Percentiles rank a stretch among this genome's conserved stretches.
These are phyloP conservation scores for Eurytoma adleriae DNA, from an alignment of 2,888 invertebrate genomes.

Conservation along the genomic window DNA sequence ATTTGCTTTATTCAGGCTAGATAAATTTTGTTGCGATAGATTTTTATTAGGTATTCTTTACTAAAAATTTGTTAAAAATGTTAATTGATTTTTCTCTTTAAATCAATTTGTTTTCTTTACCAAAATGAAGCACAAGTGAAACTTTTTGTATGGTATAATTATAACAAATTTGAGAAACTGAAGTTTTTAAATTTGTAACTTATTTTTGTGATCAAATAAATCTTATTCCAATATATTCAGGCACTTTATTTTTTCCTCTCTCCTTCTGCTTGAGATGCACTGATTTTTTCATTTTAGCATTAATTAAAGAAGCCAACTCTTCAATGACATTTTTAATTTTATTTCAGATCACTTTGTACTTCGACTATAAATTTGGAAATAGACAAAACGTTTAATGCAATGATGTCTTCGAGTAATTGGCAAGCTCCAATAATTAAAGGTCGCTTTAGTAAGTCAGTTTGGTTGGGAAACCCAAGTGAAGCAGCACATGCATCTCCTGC, in stretches of 20 bases:
- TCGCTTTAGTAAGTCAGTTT: slow-evolving; percentile 73
- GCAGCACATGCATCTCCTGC: slow-evolving; percentile 66
- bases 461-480: slow-evolving; percentile 71
- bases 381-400: slow-evolving; percentile 43
- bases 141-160: slow-evolving; percentile 36
- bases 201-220: slow-evolving; percentile 64
- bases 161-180: slow-evolving; percentile 22
- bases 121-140: slow-evolving; percentile 21
- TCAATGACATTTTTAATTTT: slow-evolving; percentile 57
- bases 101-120: slow-evolving; percentile 17
- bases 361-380: slow-evolving; percentile 62
- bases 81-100: slow-evolving; percentile 25
- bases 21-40: slow-evolving; percentile 28
- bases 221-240: slow-evolving; percentile 59
- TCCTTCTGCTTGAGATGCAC: slow-evolving; percentile 13
- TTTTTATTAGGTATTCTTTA: slow-evolving; percentile 12
- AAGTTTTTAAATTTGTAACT: slow-evolving; percentile 54
- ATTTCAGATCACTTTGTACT: slow-evolving; percentile 69
- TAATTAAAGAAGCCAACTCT: slow-evolving; percentile 47
- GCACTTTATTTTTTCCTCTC: slow-evolving; percentile 53
- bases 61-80: slow-evolving; percentile 16
- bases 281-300: slow-evolving; percentile 49
- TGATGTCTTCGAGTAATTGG: slow-evolving; percentile 68
- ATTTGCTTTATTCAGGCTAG: slow-evolving; percentile 24
- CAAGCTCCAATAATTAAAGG: slow-evolving; percentile 73